phyloP scores from a whole-genome alignment of 2,888 invertebrate species.

The Sesia apiformis region DNA sequence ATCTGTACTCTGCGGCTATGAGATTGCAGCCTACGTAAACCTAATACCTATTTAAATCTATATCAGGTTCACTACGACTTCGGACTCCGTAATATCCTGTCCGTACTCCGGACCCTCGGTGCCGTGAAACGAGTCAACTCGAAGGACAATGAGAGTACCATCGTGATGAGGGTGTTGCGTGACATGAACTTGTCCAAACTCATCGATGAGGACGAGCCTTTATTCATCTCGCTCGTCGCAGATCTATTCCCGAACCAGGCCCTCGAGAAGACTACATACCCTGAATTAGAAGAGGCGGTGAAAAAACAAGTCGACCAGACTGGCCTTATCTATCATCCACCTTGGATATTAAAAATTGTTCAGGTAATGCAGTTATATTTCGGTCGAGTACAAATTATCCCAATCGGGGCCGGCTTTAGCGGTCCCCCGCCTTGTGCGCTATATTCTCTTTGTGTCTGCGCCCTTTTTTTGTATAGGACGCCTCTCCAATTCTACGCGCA shows the following conservation, averaged over 20 bases:
- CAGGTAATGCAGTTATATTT: conserved; percentile 70
- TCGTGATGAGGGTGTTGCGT: conserved; percentile 96
- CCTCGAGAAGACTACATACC: conserved; percentile 92
- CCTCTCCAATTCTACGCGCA: too few relatives aligned
- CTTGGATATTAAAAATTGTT: conserved; percentile 95
- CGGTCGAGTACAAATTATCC: neutral
- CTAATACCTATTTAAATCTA: neutral
- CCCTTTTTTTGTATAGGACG: too few relatives aligned
- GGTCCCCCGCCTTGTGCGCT: too few relatives aligned
- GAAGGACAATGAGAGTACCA: conserved; percentile 95
- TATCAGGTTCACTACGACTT: conserved; percentile 95
- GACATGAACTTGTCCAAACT: conserved; percentile 98
- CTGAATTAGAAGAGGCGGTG: conserved; percentile 91
- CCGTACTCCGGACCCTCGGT: conserved; percentile 93
- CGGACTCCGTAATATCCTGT: conserved; percentile 94
- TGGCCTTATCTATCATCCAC: conserved; percentile 91
- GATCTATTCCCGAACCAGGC: conserved; percentile 97
- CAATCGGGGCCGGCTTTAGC: neutral
- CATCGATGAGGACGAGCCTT: conserved; percentile 97
- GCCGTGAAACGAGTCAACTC: conserved; percentile 93
- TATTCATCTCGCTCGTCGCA: conserved; percentile 96
- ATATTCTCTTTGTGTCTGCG: too few relatives aligned
- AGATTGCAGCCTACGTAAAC: too few relatives aligned
- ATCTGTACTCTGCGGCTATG: too few relatives aligned
- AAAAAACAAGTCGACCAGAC: conserved; percentile 86